Base-by-base conservation (phyloP, 2,888 invertebrate genomes). In the Perdita meconis region DNA sequence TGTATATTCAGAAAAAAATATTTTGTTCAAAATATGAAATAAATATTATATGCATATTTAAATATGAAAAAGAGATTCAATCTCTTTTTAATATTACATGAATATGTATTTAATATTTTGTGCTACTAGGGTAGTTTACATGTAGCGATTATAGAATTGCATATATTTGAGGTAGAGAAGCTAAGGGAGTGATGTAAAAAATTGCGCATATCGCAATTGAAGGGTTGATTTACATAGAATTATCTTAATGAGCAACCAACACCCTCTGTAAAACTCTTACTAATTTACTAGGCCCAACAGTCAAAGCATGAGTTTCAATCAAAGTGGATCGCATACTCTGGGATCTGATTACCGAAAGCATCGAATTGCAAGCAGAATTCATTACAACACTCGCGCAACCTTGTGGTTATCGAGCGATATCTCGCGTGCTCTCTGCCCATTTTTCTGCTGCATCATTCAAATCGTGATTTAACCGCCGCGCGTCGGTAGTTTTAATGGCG, bases 381-480 rank as follows among this genome's bases (percentile, higher is more conserved):
- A 22, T 53, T 53, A 67, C n/a, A n/a, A n/a, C 44, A 3, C 22
- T 22, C 36, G 22, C 3, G 38, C 10, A 59, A 34, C 59, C 64
- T 73, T 55, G 59, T 10, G 22, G 44, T 59, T 74, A 72, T 74
- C 64, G 64, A 60, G 8, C 65, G 40, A 55, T 34, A 19, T 47
- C 34, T 75, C 59, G 64, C 74, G 74, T 65, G 74, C 42, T 55
- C 53, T 26, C 53, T 12, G 8, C 26, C 26, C 30, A 16, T 47
- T 59, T 64, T 59, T 53, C 44, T 40, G 44, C 30, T 44, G 19
- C 38, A 72, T 59, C 72, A 64, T 63, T 38, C 36, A 16, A 36
- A 71, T 19, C 16, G 10, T 26, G 38, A 40, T 26, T 38, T 13
- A 16, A 59, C 16, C 13, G 26, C 36, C 5, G 22, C 5, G 22